These are phyloP conservation scores for Brachionus rotundiformis DNA, from an alignment of 1,140 invertebrate species.

Conservation along the genomic window DNA sequence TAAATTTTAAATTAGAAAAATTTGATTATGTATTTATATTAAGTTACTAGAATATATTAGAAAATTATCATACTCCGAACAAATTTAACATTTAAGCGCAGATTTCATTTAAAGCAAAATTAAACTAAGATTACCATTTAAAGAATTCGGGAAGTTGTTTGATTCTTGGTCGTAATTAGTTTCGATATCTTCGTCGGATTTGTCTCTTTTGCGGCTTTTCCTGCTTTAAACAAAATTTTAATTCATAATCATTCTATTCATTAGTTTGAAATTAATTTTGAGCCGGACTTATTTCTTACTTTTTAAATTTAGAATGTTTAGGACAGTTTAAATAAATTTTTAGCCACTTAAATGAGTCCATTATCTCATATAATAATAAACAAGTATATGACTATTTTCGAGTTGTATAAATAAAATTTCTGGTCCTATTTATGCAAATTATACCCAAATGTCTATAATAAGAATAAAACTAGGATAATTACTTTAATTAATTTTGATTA, in stretches of 20 bases:
- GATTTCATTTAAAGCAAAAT: not conserved
- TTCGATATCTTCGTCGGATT: not conserved
- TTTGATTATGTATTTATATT: not conserved
- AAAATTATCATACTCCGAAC: not conserved
- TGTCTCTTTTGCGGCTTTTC: conserved; percentile 21
- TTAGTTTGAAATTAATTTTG: not conserved
- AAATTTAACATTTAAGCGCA: not conserved
- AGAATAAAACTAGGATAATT: conserved; percentile 31
- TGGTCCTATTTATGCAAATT: conserved; percentile 23
- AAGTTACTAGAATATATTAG: not conserved
- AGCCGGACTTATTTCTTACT: not conserved
- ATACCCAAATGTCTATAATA: conserved; percentile 10
- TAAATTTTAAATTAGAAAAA: not conserved
- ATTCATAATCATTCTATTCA: not conserved
- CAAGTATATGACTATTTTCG: too few relatives aligned
- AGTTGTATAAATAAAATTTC: not conserved
- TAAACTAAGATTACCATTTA: conserved; percentile 37
- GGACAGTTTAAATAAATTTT: conserved; percentile 11
- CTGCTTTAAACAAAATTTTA: conserved; percentile 18
- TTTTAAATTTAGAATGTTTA: not conserved
- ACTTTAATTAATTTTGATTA: conserved; percentile 4
- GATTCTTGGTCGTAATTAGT: not conserved
- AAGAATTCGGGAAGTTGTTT: not conserved
- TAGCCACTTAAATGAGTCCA: conserved; percentile 16
- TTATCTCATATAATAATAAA: too few relatives aligned